Evolutionary conservation across 2,113 vertebrate species (phyloP), one percentile per base, ranked within the genome.

Genomic region (Tachysurus vachellii): DNA sequence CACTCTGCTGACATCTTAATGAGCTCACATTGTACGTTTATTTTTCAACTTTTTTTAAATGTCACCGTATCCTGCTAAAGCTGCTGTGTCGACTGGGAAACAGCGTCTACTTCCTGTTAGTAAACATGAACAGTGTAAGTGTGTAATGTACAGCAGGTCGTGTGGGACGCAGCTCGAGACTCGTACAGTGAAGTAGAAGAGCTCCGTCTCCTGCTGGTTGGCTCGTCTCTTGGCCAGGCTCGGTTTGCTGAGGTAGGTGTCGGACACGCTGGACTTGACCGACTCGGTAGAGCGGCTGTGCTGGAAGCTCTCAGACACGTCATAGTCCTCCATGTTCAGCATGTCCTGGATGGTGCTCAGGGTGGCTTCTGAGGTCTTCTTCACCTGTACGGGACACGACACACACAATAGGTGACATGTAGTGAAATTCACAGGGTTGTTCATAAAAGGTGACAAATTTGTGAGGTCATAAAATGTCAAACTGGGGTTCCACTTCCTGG

Each of bases 201-300:
- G 98, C 94, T 99, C 98, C 0, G 98, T 99, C 95, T 99, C 98
- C 90, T 99, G 98, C 93, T 99, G 98, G 91, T 99, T 99, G 86
- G 98, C 97, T 23, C 98, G 92, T 42, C 97, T 95, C 94, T 99
- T 99, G 92, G 98, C 97, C 66, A 99, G 97, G 92, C 98, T 99
- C 2, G 98, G 98, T 64, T 99, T 99, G 96, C 98, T 99, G 96
- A 99, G 95, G 96, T 99, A 99, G 0, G 98, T 98, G 66, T 99
- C 98, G 0, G 98, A 99, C 90, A 99, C 97, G 0, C 97, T 98
- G 90, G 98, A 99, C 89, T 99, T 99, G 84, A 99, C 98, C 0
- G 98, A 99, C 93, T 99, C 98, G 62, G 98, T 99, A 3, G 98
- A 99, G 75, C 98, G 98, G 92, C 97, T 99, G 94, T 99, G 98